These are phyloP conservation scores for Halcyon badia DNA, from an alignment of 2,797 vertebrate species.

Conservation along the genomic window DNA sequence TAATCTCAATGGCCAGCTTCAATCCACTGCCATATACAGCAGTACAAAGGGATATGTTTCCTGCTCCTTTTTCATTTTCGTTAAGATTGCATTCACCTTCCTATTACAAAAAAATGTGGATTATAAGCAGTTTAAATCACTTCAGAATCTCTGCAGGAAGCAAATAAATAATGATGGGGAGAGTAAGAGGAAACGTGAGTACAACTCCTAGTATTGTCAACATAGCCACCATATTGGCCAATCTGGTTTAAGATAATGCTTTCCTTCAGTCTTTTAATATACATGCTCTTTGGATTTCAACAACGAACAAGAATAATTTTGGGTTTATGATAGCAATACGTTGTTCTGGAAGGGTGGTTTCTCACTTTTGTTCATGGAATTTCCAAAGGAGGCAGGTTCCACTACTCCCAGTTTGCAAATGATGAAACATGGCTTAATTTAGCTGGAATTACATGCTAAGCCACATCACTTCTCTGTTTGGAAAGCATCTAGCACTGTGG, in stretches of 20 bases:
- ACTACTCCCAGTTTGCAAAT: not conserved
- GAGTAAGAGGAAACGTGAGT: not conserved
- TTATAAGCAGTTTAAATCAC: not conserved
- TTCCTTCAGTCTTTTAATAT: not conserved
- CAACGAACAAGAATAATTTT: not conserved
- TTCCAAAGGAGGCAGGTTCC: not conserved
- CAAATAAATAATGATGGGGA: not conserved
- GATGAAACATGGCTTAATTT: not conserved
- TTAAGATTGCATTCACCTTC: not conserved
- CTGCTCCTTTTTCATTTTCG: not conserved
- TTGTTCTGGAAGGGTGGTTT: not conserved
- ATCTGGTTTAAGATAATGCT: not conserved
- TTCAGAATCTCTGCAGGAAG: not conserved
- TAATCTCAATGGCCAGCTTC: conserved; percentile 28
- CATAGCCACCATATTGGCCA: not conserved
- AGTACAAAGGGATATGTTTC: not conserved
- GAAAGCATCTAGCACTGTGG: not conserved
- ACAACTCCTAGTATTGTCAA: fast-evolving
- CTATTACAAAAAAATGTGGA: not conserved
- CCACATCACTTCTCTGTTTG: not conserved
- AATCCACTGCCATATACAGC: not conserved
- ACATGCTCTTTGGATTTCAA: not conserved
- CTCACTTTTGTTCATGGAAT: not conserved
- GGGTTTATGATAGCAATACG: not conserved
- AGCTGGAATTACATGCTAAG: not conserved